Conservation (phyloP, 2,113 vertebrate species). For the Pagrus major region DNA sequence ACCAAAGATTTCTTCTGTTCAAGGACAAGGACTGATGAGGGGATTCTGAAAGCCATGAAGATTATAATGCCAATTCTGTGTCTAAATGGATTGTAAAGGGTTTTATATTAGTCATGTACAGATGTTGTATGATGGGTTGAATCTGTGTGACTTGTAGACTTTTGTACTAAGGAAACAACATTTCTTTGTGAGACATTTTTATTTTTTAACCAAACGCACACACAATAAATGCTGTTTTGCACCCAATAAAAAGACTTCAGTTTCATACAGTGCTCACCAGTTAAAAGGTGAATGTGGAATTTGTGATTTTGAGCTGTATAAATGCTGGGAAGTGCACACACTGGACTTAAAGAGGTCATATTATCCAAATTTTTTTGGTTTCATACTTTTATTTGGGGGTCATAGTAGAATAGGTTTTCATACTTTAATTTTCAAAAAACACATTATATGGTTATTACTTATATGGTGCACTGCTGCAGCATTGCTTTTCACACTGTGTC, state of each 20-base stretch:
- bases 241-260: neutral
- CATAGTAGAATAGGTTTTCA: too few relatives aligned
- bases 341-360: too few relatives aligned
- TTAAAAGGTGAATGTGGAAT: neutral
- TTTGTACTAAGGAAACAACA: neutral
- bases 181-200: neutral
- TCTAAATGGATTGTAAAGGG: neutral
- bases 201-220: conserved; percentile 23
- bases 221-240: conserved; percentile 48
- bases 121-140: neutral
- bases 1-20: neutral
- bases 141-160: neutral
- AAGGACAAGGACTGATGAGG: conserved; percentile 7
- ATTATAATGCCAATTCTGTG: neutral
- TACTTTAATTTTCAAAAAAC: too few relatives aligned
- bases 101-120: accelerated
- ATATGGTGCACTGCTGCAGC: too few relatives aligned
- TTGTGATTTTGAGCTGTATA: too few relatives aligned
- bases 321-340: neutral
- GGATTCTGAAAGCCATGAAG: neutral
- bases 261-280: neutral
- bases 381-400: too few relatives aligned
- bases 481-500: too few relatives aligned
- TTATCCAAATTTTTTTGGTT: too few relatives aligned
- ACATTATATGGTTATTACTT: too few relatives aligned